A percentile compares a stretch with the other conserved stretches of the same genome.
These are phyloP conservation scores for Wasmannia auropunctata DNA, from an alignment of 1,140 invertebrate genomes.

Conservation along the genomic window DNA sequence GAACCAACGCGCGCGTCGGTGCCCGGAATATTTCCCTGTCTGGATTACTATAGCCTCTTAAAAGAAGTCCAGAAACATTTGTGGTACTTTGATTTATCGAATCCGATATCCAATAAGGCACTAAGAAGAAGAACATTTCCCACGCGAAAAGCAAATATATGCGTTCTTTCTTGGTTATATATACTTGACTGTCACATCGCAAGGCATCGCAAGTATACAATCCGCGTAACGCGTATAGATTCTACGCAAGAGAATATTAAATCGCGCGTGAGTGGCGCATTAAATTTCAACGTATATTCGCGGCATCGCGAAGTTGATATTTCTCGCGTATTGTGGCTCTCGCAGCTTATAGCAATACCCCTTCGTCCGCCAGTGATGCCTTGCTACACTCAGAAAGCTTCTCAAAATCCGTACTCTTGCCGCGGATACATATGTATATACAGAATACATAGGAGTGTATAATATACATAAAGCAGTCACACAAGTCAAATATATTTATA, in stretches of 20 bases:
- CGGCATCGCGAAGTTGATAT: neutral
- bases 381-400: conserved; percentile 2
- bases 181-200: neutral
- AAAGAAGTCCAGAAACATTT: too few relatives aligned
- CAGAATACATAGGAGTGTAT: too few relatives aligned
- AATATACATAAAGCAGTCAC: conserved; percentile 11
- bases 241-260: conserved; percentile 6
- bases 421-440: neutral
- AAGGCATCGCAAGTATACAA: neutral
- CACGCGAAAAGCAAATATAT: too few relatives aligned
- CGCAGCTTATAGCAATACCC: neutral
- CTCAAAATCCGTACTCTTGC: neutral
- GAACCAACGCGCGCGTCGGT: neutral
- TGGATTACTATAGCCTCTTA: too few relatives aligned
- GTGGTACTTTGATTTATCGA: too few relatives aligned
- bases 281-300: conserved; percentile 14
- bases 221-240: neutral
- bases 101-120: too few relatives aligned
- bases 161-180: too few relatives aligned
- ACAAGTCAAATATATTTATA: conserved; percentile 63
- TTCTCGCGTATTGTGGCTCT: neutral
- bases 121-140: too few relatives aligned
- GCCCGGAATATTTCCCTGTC: too few relatives aligned
- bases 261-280: neutral
- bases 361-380: neutral